Base-by-base conservation (phyloP, 2,888 invertebrate genomes). In the Xylota sylvarum region DNA sequence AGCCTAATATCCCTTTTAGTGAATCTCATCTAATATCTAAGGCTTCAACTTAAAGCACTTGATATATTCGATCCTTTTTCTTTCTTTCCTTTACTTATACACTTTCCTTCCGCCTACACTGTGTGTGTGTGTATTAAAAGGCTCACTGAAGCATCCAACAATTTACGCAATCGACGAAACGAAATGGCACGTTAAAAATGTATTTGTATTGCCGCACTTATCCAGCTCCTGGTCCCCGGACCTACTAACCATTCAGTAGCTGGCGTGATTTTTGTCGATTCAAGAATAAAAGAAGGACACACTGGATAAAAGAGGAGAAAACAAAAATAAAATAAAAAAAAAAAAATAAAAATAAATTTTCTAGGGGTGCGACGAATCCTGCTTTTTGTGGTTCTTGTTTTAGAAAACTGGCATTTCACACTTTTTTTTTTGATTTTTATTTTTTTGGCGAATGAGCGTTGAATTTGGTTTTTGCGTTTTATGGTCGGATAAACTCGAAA, bases 181-280 rank as follows among this genome's bases (percentile, higher is more conserved):
- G 52, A 67, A 62, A 60, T 76, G 76, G 32, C 65, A 60, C 52
- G 67, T 77, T 70, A 70, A 72, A 72, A 72, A 77, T 65, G 65
- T 60, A 32, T 60, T 65, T 67, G 60, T 60, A 78, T 78, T 78
- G 78, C 65, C 58, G 46, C 83, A 72, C 70, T 82, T 72, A 70
- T 70, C 58, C 50, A 56, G 56, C 46, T 32, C 30, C 32, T 17
- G 7, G 3, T 9, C 12, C 32, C 30, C 23, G 23, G 3, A 23
- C 23, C 23, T 1, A 2, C 32, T 30, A 5, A 19, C 19, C 35
- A 50, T 17, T 2, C 7, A 23, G 27, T 43, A 43, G 5, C 23
- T 55, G 65, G 46, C 43, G 65, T 65, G 76, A 76, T 65, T 76
- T 76, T 37, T 56, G 74, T 19, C 55, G 56, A 76, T 56, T 65